Evolutionary conservation across 2,888 invertebrate species (phyloP), one percentile per base, ranked within the genome.

Genomic region (Lepidocyrtoides sp.): DNA sequence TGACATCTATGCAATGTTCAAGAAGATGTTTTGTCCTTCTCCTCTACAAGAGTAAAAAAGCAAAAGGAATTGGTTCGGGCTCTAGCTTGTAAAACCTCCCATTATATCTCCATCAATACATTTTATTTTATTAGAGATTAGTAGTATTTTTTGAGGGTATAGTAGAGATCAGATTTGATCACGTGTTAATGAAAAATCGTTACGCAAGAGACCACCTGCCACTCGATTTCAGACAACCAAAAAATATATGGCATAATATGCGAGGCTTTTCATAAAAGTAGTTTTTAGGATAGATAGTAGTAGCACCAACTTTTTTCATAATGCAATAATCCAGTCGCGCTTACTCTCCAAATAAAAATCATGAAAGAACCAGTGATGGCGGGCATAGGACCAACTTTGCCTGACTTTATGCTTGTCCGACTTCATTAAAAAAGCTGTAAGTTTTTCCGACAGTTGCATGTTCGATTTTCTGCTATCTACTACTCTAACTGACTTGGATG

Each of bases 171-270:
- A 2, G 12, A 54, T 17, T 54, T 54, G 54, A 54, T 54, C 54
- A 54, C 54, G 54, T 54, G 20, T 5, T 54, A 54, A 54, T n/a
- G 17, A 79, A n/a, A 72, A 82, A 60, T 82, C 3, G 8, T 51
- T 60, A 57, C 57, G 41, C 60, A 72, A 77, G 72, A 23, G 69
- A 41, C 85, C 85, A 85, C 85, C 85, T 85, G 85, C n/a, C 72
- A 72, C 69, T 69, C 44, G 51, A 84, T 66, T 63, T 84, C n/a
- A 44, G 26, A 10, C 44, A 32, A 63, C 63, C 26, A 14, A 29
- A 63, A 63, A 29, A 63, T 29, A n/a, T n/a, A n/a, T n/a, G n/a
- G n/a, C n/a, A n/a, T n/a, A n/a, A n/a, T n/a, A 23, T 60, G 2
- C 26, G 36, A 36, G 36, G 2, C 2, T 23, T 60, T 60, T 63